Evolutionary conservation across 2,797 vertebrate genomes (phyloP).

Genomic region (Sebastiscus albofasciatus): DNA sequence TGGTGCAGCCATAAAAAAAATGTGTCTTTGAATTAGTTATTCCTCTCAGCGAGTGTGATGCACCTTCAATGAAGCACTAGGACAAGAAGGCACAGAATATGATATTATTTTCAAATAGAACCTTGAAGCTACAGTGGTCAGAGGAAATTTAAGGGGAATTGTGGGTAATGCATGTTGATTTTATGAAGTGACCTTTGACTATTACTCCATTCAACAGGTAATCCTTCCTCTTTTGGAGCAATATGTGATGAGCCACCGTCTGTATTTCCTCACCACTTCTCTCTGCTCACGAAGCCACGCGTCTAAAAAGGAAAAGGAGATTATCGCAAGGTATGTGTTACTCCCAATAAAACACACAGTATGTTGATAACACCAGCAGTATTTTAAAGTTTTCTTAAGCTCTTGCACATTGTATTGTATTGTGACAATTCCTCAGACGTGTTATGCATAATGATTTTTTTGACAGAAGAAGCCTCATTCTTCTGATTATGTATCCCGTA

Average conservation of each 20-base stretch:
- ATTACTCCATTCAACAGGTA: conserved; percentile 79
- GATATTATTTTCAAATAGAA: background rate
- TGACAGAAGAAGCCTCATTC: background rate
- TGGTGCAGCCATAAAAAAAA: background rate
- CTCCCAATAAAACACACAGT: background rate
- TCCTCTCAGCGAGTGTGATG: background rate
- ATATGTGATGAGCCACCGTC: conserved; percentile 91
- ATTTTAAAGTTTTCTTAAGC: background rate
- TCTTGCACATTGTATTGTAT: background rate
- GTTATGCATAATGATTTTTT: background rate
- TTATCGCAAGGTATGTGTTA: conserved; percentile 88
- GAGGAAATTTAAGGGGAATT: background rate
- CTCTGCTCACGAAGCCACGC: conserved; percentile 86
- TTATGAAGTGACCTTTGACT: background rate
- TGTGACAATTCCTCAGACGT: background rate
- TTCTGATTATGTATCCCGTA: conserved; percentile 74
- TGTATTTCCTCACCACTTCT: conserved; percentile 91
- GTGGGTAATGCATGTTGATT: background rate
- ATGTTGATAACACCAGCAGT: background rate
- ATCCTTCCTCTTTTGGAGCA: conserved; percentile 93
- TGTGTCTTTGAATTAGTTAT: background rate
- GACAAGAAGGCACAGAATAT: background rate
- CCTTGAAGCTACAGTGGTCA: background rate
- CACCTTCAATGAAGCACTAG: background rate
- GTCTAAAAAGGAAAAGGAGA: conserved; percentile 94